phyloP scores from a whole-genome alignment of 2,888 invertebrate genomes.

The Salticus scenicus region DNA sequence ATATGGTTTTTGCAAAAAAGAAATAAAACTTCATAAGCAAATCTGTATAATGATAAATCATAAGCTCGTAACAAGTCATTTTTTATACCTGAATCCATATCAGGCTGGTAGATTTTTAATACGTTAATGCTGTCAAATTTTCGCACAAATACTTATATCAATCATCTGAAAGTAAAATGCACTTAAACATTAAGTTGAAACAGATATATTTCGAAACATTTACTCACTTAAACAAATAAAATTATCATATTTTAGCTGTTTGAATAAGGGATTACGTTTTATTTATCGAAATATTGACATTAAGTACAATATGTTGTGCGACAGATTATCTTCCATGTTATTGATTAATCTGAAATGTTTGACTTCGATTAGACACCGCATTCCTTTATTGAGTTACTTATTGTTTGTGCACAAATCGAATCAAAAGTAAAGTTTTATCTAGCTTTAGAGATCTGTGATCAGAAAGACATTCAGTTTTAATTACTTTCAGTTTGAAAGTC shows the following conservation, averaged over 20 bases:
- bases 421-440: no score
- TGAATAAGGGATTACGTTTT: background rate
- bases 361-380: background rate
- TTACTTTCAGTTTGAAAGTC: no score
- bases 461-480: no score
- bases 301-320: background rate
- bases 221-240: background rate
- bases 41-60: no score
- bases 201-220: background rate
- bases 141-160: background rate
- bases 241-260: background rate
- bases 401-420: no score
- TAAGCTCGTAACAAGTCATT: no score
- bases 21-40: no score
- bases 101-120: background rate
- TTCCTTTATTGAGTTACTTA: no score
- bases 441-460: no score
- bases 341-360: background rate
- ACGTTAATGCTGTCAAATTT: no score
- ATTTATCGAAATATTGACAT: background rate
- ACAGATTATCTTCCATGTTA: background rate
- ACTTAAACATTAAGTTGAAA: background rate
- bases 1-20: no score
- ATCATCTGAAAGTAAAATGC: background rate
- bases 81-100: background rate